Evolutionary conservation across 2,113 vertebrate species (phyloP), one percentile per base, ranked within the genome.

Genomic region (Proterorhinus semilunaris): DNA sequence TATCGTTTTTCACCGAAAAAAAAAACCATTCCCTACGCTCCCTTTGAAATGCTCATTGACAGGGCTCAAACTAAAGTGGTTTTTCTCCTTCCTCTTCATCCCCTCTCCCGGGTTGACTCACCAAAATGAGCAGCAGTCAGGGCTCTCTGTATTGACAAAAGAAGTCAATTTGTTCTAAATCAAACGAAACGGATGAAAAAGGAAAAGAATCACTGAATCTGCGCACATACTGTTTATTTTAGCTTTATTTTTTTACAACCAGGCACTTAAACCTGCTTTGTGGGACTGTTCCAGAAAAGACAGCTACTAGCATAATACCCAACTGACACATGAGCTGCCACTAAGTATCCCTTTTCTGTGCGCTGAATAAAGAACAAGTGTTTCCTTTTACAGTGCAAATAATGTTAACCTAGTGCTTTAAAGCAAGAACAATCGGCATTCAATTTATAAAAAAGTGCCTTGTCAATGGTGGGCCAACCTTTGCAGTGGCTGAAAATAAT

Each of bases 1-100:
- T 87, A 89, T 87, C 68, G 55, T 82, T 80, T 36, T 82, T 78
- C 73, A 87, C 78, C 79, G 65, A 81, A 84, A 87, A 86, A 21
- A 21, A 84, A 87, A 86, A 21, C 1, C 84, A 81, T 76, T 76
- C 67, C 68, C 55, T 44, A 8, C 1, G 9, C 80, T 43, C n/a
- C n/a, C 58, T 88, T 87, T 85, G 80, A 86, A 86, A 84, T 47
- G 2, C 66, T 80, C 49, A 67, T 79, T 65, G 78, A 83, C 67
- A 79, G 63, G 68, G 69, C 69, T 77, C 53, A 78, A 73, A 68
- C 68, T 57, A 78, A 71, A 74, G 43, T n/a, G 10, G 47, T 70
- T 81, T 79, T 71, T 62, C 27, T 15, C 16, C 6, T 1, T n/a
- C 16, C 8, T 10, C 9, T n/a, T 43, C 42, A 15, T 61, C 45